phyloP scores from a whole-genome alignment of 1,140 invertebrate genomes.

The Anoplolepis gracilipes region DNA sequence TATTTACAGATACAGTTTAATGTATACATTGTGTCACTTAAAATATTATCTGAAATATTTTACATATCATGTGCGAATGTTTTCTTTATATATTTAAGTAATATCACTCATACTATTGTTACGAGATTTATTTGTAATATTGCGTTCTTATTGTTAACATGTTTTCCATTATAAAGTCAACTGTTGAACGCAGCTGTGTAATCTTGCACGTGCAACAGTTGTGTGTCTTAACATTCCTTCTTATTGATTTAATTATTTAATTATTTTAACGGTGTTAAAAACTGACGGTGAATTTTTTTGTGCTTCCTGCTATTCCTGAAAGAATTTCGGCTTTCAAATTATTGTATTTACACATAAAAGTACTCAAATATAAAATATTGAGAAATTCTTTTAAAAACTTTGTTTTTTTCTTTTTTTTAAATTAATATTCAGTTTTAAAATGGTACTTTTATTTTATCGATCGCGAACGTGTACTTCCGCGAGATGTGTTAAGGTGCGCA shows the following conservation, averaged over 20 bases:
- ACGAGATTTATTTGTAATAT: not conserved
- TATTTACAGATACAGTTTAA: no score
- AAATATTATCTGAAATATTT: not conserved
- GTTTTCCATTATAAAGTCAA: not conserved
- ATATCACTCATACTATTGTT: not conserved
- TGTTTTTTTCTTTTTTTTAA: not conserved
- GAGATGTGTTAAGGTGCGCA: slow-evolving; percentile 32
- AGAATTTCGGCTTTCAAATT: not conserved
- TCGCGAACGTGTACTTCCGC: not conserved
- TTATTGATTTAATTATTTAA: not conserved
- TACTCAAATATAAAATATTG: not conserved
- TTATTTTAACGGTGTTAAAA: not conserved
- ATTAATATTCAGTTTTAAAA: not conserved
- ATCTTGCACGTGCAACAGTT: slow-evolving; percentile 29
- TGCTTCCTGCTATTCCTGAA: not conserved
- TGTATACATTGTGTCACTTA: no score
- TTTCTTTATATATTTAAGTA: not conserved
- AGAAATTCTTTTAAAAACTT: not conserved
- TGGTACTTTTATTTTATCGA: not conserved
- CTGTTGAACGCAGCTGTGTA: slow-evolving; percentile 33
- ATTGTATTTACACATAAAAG: not conserved
- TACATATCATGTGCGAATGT: not conserved
- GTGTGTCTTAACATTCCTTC: slow-evolving; percentile 5
- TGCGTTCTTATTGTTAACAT: not conserved
- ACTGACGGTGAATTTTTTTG: not conserved